phyloP scores from a whole-genome alignment of 2,797 vertebrate species.

The Melanotaenia boesemani region DNA sequence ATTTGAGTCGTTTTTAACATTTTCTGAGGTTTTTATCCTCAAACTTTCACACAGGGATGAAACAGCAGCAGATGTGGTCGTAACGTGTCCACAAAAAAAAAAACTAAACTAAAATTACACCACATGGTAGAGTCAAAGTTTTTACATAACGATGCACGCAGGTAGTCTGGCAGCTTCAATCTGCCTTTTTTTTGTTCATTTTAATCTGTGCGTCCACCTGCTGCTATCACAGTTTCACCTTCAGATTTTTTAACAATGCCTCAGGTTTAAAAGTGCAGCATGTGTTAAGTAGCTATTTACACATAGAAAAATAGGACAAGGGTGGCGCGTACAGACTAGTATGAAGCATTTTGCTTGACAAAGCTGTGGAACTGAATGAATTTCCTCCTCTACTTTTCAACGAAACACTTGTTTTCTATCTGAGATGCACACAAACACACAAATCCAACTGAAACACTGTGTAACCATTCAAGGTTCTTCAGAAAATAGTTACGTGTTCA shows the following conservation, averaged over 20 bases:
- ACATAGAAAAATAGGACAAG: conserved; percentile 75
- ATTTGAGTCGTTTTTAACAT: conserved; percentile 7
- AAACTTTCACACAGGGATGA: conserved; percentile 32
- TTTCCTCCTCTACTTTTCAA: conserved; percentile 28
- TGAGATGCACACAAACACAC: conserved; percentile 17
- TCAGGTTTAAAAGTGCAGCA: conserved; percentile 73
- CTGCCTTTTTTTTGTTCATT: conserved; percentile 26
- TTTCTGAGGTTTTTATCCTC: conserved; percentile 1
- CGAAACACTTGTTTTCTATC: conserved; percentile 66
- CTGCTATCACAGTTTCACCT: conserved; percentile 45
- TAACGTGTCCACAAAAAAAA: conserved; percentile 28
- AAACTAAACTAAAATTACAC: conserved; percentile 2
- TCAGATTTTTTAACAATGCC: conserved; percentile 56
- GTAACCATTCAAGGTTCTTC: conserved; percentile 54
- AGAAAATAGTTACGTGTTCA: conserved; percentile 69
- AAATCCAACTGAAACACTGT: conserved; percentile 54
- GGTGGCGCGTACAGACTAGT: background rate
- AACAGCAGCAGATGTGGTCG: conserved; percentile 58
- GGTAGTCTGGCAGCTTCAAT: conserved; percentile 51
- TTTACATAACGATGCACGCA: conserved; percentile 36
- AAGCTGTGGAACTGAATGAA: conserved; percentile 48
- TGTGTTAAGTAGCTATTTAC: conserved; percentile 68
- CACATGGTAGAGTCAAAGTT: background rate
- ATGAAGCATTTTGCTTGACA: conserved; percentile 37
- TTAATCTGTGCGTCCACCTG: background rate